Evolutionary conservation across 2,797 vertebrate genomes (phyloP).

Genomic region (Mormyrus proboscirostris): DNA sequence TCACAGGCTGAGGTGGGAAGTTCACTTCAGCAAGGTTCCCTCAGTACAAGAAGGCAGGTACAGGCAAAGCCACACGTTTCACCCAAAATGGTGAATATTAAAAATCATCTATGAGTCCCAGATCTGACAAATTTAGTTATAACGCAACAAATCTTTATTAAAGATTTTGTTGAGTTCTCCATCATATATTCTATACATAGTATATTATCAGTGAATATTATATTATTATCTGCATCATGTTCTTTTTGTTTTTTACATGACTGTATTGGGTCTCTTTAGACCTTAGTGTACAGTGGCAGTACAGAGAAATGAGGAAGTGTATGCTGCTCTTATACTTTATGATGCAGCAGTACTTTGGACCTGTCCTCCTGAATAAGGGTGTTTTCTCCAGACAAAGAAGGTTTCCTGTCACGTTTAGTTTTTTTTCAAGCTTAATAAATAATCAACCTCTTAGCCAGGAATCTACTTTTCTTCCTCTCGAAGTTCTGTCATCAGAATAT

Average conservation of each 20-base stretch:
- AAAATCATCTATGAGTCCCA: not conserved
- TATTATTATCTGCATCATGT: not conserved
- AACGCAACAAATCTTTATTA: not conserved
- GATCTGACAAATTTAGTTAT: not conserved
- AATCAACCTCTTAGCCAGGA: not conserved
- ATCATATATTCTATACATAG: not conserved
- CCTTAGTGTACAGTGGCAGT: not conserved
- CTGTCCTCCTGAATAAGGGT: slow-evolving; percentile 2
- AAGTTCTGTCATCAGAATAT: not conserved
- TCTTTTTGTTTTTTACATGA: not conserved
- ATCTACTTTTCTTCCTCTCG: not conserved
- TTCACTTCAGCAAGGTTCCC: not conserved
- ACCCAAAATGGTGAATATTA: not conserved
- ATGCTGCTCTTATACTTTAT: no score
- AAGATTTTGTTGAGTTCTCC: not conserved
- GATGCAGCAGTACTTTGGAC: slow-evolving; percentile 6
- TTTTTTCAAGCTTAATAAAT: not conserved
- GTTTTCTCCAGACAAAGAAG: not conserved
- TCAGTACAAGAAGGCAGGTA: not conserved
- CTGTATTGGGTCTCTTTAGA: not conserved
- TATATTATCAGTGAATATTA: not conserved
- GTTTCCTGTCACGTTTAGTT: not conserved
- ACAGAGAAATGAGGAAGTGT: not conserved
- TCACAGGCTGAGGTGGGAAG: not conserved
- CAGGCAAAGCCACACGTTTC: not conserved